Evolutionary conservation across 2,113 vertebrate species (phyloP).

Genomic region (Anas platyrhynchos): DNA sequence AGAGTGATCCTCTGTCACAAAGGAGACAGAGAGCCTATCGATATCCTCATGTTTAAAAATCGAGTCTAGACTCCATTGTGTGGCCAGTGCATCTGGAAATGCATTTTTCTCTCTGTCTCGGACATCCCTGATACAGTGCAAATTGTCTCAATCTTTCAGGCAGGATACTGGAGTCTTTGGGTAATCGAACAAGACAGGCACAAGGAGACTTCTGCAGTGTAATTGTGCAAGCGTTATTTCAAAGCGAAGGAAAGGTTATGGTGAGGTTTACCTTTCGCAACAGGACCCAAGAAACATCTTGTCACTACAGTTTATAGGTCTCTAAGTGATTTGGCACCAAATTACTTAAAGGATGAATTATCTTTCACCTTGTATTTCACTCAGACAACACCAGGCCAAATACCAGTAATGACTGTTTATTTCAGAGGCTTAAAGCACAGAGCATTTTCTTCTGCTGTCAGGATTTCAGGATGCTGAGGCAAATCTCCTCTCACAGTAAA

Average conservation of each 20-base stretch:
- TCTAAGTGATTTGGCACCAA: neutral
- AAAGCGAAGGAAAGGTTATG: neutral
- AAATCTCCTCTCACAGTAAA: neutral
- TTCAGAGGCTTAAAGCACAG: neutral
- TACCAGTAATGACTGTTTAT: neutral
- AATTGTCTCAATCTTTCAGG: neutral
- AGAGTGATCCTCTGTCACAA: neutral
- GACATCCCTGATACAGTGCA: neutral
- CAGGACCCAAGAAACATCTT: neutral
- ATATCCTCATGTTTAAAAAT: neutral
- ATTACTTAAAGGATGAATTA: conserved; percentile 11
- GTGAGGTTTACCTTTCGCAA: neutral
- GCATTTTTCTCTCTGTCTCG: neutral
- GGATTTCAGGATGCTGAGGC: neutral
- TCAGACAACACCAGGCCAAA: neutral
- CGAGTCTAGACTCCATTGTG: neutral
- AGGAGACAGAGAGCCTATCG: neutral
- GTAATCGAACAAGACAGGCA: neutral
- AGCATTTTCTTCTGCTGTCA: neutral
- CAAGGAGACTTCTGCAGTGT: neutral
- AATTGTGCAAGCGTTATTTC: neutral
- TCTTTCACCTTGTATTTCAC: conserved; percentile 19
- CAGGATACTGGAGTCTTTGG: neutral
- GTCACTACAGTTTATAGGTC: neutral
- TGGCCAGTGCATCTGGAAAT: neutral